These are phyloP conservation scores for Grammomys dolichurus DNA, from an alignment of 2,113 vertebrate genomes.

Conservation along the genomic window DNA sequence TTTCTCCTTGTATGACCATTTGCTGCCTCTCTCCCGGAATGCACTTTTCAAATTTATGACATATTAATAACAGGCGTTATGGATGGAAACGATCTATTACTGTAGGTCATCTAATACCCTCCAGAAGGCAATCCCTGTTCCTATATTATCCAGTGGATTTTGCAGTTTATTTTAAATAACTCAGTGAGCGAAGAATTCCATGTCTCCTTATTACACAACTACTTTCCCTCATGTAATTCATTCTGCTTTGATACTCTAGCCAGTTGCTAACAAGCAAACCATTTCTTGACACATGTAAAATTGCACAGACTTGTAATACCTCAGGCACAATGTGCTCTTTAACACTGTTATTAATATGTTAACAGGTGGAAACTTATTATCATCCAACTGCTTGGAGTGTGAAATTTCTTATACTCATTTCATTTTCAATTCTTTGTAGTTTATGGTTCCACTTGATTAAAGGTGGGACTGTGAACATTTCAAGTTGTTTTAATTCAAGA, in stretches of 20 bases:
- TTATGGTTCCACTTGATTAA: constrained; percentile 85
- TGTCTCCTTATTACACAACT: constrained; percentile 66
- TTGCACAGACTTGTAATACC: constrained; percentile 85
- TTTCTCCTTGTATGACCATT: not conserved
- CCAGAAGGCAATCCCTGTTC: constrained; percentile 73
- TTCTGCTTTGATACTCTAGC: constrained; percentile 77
- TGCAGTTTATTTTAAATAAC: constrained; percentile 77
- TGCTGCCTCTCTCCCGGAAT: constrained; percentile 60
- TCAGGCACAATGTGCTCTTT: constrained; percentile 82
- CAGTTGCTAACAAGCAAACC: constrained; percentile 83
- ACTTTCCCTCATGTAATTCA: constrained; percentile 59
- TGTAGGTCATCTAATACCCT: constrained; percentile 75
- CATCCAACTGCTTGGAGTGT: constrained; percentile 81
- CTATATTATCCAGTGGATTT: constrained; percentile 72
- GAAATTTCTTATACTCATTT: constrained; percentile 79
- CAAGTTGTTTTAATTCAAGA: constrained; percentile 80
- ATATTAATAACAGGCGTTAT: constrained; percentile 80
- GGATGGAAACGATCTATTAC: constrained; percentile 79
- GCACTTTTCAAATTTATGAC: constrained; percentile 74
- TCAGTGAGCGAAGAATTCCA: constrained; percentile 56
- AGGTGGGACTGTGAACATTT: constrained; percentile 75
- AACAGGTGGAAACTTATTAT: constrained; percentile 86
- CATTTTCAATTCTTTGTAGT: constrained; percentile 80
- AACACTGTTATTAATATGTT: constrained; percentile 86
- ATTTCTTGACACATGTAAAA: constrained; percentile 86